Percentiles rank a stretch among this genome's conserved stretches.
These are phyloP conservation scores for Julus scanicus DNA, from an alignment of 2,888 invertebrate genomes.

Conservation along the genomic window DNA sequence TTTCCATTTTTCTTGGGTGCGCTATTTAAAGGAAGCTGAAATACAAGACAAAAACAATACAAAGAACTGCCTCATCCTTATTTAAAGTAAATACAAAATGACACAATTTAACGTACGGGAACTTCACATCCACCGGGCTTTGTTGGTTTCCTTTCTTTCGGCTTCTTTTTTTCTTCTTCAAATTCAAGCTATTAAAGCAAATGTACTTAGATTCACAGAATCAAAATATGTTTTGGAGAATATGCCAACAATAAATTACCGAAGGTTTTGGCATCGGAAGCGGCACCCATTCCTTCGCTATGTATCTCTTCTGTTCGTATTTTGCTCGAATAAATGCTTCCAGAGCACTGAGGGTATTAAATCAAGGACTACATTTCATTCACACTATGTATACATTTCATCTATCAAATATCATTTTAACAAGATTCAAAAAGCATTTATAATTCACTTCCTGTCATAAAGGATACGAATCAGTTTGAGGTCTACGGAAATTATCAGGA, in stretches of 20 bases:
- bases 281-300: slow-evolving; percentile 96
- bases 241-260: slow-evolving; percentile 55
- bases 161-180: slow-evolving; percentile 54
- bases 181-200: slow-evolving; percentile 48
- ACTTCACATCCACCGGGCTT: slow-evolving; percentile 13
- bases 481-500: slow-evolving; percentile 94
- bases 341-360: slow-evolving; percentile 69
- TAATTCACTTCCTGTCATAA: slow-evolving; percentile 60
- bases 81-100: no score
- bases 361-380: background rate
- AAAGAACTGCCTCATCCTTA: no score
- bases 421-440: no score
- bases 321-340: slow-evolving; percentile 98
- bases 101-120: slow-evolving; percentile 5
- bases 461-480: slow-evolving; percentile 85
- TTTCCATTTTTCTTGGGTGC: background rate
- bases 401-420: no score
- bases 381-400: no score
- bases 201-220: slow-evolving; percentile 56
- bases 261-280: slow-evolving; percentile 82
- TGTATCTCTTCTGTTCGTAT: slow-evolving; percentile 98
- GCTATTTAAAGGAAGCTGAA: background rate
- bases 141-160: slow-evolving; percentile 48
- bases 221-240: background rate
- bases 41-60: background rate